A percentile compares a stretch with the other conserved stretches of the same genome.
Conservation (phyloP, 2,797 vertebrate species). For the Pseudochaenichthys georgianus region DNA sequence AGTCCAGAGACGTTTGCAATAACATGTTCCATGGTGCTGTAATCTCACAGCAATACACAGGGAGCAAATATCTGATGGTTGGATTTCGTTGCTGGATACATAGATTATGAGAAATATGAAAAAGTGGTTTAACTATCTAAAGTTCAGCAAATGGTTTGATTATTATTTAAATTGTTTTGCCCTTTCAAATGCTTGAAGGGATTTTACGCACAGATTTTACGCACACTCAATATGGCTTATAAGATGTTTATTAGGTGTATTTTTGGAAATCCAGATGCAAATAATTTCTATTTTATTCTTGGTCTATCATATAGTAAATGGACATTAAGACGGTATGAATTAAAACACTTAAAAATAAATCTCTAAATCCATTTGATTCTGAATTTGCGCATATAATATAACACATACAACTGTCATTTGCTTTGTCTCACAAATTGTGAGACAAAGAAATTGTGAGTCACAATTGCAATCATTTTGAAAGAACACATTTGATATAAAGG, state of each 20-base stretch:
- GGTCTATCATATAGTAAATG: not conserved
- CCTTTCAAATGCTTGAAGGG: constrained; percentile 6
- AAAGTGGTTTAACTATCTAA: not conserved
- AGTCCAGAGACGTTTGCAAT: constrained; percentile 51
- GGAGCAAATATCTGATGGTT: constrained; percentile 23
- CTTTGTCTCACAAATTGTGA: not conserved
- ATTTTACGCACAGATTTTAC: constrained; percentile 57
- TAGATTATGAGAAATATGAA: not conserved
- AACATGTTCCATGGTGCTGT: constrained; percentile 54
- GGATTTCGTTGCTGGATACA: not conserved
- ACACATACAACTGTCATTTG: no score
- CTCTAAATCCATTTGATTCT: not conserved
- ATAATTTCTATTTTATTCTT: not conserved
- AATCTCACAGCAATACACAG: constrained; percentile 16
- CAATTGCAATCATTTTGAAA: fast-evolving
- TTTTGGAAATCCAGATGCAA: not conserved
- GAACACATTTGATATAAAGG: not conserved
- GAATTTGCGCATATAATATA: not conserved
- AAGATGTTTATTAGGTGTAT: not conserved
- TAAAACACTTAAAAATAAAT: not conserved
- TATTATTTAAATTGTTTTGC: not conserved
- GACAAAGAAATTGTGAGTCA: no score
- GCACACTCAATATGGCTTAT: not conserved
- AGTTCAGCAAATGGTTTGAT: not conserved
- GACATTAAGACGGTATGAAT: not conserved